Evolutionary conservation across 2,888 invertebrate species (phyloP), one percentile per base, ranked within the genome.

Genomic region (Parthenolecanium corni): DNA sequence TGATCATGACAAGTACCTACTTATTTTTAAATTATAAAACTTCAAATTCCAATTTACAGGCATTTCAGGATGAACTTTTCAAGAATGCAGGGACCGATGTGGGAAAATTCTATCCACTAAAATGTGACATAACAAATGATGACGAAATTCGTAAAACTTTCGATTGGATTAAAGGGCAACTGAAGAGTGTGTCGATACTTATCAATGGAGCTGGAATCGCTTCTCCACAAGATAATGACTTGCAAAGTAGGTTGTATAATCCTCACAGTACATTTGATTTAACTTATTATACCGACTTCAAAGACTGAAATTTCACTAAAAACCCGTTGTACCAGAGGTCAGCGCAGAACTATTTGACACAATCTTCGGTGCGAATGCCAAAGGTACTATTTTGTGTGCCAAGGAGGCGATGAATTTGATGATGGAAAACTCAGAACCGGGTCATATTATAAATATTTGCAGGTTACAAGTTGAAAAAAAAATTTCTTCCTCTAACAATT

Each of bases 391-490:
- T 24, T 12, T 56, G 5, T 44, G 42, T n/a, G 12, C 24, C 1
- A 18, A 44, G 44, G 24, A 40, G 40, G 44, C n/a, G 2, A 21
- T 56, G n/a, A 56, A 56, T 12, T 40, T 18, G 12, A 56, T 56
- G 56, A 21, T 3, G 3, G 25, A 56, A 44, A 21, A 56, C 24
- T 42, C 40, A 3, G 24, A 18, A 16, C 21, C 16, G 20, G 56
- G 56, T n/a, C 56, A 56, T 24, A 56, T 56, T 24, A n/a, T 56
- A 23, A 56, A 56, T 23, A 44, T 56, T 24, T 16, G 11, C n/a
- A 38, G 44, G 56, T 56, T 23, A 21, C 1, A 40, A 31, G 14
- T 14, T 40, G n/a, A 23, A 2, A 42, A 18, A 38, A 21, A 52
- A 40, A 14, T 40, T n/a, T 40, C 40, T 40, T n/a, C 16, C 12